These are phyloP conservation scores for Sapayoa aenigma DNA, from an alignment of 2,113 vertebrate species.

Conservation along the genomic window DNA sequence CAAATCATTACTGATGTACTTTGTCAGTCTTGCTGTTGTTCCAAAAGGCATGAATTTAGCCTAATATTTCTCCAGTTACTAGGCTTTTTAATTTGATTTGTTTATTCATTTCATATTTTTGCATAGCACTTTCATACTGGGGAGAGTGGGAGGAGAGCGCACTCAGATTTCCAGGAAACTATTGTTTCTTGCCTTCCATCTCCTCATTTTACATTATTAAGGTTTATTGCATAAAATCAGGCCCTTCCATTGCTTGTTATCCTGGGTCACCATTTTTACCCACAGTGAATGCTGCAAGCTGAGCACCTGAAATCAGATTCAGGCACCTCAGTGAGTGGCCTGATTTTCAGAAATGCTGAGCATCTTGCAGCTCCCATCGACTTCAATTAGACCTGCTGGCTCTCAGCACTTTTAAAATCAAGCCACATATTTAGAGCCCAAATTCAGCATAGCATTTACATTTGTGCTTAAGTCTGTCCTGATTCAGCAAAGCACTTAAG, in stretches of 20 bases:
- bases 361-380: background rate
- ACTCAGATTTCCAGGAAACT: background rate
- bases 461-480: constrained; percentile 63
- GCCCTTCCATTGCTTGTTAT: background rate
- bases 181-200: background rate
- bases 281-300: background rate
- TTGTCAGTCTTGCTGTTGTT: background rate
- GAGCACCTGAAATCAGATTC: constrained; percentile 40
- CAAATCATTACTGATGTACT: background rate
- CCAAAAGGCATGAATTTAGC: background rate
- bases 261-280: background rate
- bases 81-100: constrained; percentile 16
- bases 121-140: background rate
- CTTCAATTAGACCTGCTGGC: constrained; percentile 42
- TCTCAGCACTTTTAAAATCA: constrained; percentile 59
- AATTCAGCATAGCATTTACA: constrained; percentile 50
- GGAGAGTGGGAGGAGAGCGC: no score
- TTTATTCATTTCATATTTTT: constrained; percentile 38
- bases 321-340: constrained; percentile 18
- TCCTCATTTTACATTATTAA: background rate
- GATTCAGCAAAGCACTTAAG: constrained; percentile 66
- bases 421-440: constrained; percentile 36
- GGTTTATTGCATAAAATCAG: background rate
- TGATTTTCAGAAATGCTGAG: constrained; percentile 39
- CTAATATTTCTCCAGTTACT: background rate